These are phyloP conservation scores for Papilio dardanus DNA, from an alignment of 1,140 invertebrate genomes.

Conservation along the genomic window DNA sequence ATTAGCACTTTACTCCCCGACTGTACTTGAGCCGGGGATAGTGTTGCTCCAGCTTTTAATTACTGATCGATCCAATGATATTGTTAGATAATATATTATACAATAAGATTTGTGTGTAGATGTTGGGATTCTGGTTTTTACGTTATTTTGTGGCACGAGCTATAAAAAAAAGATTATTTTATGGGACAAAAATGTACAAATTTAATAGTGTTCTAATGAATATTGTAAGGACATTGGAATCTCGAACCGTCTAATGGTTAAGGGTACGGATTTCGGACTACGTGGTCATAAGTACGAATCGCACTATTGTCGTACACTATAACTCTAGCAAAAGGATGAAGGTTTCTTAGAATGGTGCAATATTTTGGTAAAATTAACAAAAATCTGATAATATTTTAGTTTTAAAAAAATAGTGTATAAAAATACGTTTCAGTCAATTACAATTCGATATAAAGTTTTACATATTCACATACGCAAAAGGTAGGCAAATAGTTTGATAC, in stretches of 20 bases:
- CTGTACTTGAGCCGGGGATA: conserved; percentile 45
- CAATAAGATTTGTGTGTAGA: conserved; percentile 59
- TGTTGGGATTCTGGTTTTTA: too few species aligned
- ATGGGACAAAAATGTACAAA: too few species aligned
- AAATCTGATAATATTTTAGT: too few species aligned
- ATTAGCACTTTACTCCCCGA: conserved; percentile 72
- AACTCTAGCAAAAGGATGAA: too few species aligned
- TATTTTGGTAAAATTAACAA: too few species aligned
- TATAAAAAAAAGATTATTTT: not conserved
- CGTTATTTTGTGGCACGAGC: conserved; percentile 9
- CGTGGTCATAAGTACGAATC: too few species aligned
- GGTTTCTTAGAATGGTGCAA: too few species aligned
- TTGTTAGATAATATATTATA: conserved; percentile 65
- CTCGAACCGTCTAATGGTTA: too few species aligned
- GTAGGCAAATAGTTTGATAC: conserved; percentile 23
- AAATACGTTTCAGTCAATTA: not conserved
- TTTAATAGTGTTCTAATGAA: too few species aligned
- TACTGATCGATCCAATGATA: conserved; percentile 77
- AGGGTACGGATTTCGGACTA: too few species aligned
- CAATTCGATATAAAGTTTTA: conserved; percentile 4
- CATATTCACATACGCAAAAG: conserved; percentile 22
- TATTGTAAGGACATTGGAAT: too few species aligned
- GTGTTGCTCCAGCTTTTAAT: conserved; percentile 65
- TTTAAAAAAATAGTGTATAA: not conserved
- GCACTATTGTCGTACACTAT: too few species aligned